phyloP scores from a whole-genome alignment of 92 coral and sea anemone species.

The Metridium senile region DNA sequence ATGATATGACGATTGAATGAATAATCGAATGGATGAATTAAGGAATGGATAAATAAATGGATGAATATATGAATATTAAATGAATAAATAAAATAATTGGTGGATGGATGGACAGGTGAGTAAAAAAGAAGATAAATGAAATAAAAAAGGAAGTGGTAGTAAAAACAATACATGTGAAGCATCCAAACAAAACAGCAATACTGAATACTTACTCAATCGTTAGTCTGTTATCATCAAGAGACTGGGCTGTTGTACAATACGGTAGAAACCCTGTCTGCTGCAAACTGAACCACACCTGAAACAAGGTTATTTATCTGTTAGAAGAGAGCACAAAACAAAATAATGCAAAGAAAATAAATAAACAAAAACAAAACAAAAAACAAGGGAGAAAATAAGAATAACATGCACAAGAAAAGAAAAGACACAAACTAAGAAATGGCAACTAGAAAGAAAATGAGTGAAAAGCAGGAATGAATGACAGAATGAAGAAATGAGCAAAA shows the following conservation, averaged over 20 bases:
- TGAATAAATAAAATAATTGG: no score
- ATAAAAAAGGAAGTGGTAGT: no score
- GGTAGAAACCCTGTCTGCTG: slow-evolving; percentile 97
- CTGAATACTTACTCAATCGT: slow-evolving; percentile 80
- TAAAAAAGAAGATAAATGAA: no score
- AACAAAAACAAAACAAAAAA: no score
- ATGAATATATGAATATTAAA: no score
- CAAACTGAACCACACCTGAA: slow-evolving; percentile 87
- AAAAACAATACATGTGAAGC: no score
- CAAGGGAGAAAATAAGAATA: neutral
- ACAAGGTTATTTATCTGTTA: neutral
- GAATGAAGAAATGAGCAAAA: slow-evolving; percentile 8
- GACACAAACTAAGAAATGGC: neutral
- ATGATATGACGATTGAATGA: neutral
- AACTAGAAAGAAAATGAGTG: neutral
- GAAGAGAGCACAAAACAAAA: neutral
- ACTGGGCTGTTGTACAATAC: slow-evolving; percentile 68
- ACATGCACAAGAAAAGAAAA: neutral
- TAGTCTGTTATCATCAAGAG: slow-evolving; percentile 55
- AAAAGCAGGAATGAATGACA: neutral
- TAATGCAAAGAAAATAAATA: neutral
- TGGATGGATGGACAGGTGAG: no score
- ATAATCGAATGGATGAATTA: neutral
- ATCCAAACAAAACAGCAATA: no score
- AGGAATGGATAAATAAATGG: no score